Conservation (phyloP, 2,888 invertebrate species). For the Macrophya annulata region DNA sequence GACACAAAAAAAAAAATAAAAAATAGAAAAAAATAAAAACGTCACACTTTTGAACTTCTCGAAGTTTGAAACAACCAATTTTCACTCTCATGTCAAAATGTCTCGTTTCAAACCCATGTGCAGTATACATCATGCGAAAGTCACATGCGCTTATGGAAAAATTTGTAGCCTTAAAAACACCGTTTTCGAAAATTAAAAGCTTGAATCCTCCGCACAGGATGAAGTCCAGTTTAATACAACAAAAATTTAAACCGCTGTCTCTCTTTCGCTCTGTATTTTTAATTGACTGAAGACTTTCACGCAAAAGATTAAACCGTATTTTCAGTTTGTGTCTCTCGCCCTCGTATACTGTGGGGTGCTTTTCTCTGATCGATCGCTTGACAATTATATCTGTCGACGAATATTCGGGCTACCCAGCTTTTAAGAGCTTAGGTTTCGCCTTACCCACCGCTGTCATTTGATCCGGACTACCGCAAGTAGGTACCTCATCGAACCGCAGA, state of each 20-base stretch:
- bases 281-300: slow-evolving; percentile 11
- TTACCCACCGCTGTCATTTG: slow-evolving; percentile 26
- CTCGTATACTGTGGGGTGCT: background rate
- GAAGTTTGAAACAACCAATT: background rate
- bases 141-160: background rate
- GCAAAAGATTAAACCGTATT: slow-evolving; percentile 3
- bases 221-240: background rate
- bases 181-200: background rate
- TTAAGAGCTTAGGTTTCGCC: slow-evolving; percentile 49
- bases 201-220: background rate
- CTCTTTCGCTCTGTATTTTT: background rate
- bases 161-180: background rate
- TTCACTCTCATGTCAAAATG: background rate
- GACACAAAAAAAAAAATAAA: background rate
- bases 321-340: background rate
- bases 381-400: slow-evolving; percentile 31
- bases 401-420: slow-evolving; percentile 43
- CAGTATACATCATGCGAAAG: background rate
- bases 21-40: background rate
- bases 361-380: slow-evolving; percentile 45
- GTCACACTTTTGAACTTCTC: background rate
- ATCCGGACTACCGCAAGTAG: slow-evolving; percentile 25
- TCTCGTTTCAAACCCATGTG: background rate
- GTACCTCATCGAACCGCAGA: background rate
- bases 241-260: background rate